phyloP scores from a whole-genome alignment of 2,888 invertebrate genomes.

The Drosophila stalkeri region DNA sequence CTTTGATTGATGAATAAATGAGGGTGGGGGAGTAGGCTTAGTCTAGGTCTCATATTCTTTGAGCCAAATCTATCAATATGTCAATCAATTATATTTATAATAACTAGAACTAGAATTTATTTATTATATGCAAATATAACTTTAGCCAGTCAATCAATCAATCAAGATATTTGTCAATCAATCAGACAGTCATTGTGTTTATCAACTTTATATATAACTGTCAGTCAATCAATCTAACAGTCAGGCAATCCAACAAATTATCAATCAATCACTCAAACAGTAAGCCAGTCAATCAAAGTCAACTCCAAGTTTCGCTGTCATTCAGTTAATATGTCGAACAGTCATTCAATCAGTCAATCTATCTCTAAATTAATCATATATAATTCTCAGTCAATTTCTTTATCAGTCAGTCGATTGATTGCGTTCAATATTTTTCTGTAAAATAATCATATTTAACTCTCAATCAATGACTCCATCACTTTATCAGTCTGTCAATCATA shows the following conservation, averaged over 20 bases:
- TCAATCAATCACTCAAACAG: not conserved
- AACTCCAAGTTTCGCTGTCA: not conserved
- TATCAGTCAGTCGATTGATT: too few relatives aligned
- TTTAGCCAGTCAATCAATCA: not conserved
- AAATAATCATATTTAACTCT: too few relatives aligned
- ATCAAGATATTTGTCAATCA: not conserved
- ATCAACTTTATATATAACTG: not conserved
- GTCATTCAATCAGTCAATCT: not conserved
- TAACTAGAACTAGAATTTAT: not conserved
- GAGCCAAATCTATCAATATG: too few relatives aligned
- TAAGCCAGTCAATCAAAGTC: not conserved
- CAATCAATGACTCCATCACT: too few relatives aligned
- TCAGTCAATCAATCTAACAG: not conserved
- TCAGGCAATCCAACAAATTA: not conserved
- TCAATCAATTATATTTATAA: not conserved
- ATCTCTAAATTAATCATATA: too few relatives aligned
- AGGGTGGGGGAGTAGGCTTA: too few relatives aligned
- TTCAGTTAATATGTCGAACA: not conserved
- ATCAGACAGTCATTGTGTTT: fast-evolving
- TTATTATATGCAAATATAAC: not conserved
- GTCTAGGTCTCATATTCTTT: not conserved
- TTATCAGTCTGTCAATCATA: too few relatives aligned
- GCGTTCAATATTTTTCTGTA: too few relatives aligned
- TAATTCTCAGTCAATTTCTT: too few relatives aligned
- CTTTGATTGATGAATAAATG: not conserved